Evolutionary conservation across 1,140 invertebrate species (phyloP), one percentile per base, ranked within the genome.

Genomic region (Mesaphorura yosii): DNA sequence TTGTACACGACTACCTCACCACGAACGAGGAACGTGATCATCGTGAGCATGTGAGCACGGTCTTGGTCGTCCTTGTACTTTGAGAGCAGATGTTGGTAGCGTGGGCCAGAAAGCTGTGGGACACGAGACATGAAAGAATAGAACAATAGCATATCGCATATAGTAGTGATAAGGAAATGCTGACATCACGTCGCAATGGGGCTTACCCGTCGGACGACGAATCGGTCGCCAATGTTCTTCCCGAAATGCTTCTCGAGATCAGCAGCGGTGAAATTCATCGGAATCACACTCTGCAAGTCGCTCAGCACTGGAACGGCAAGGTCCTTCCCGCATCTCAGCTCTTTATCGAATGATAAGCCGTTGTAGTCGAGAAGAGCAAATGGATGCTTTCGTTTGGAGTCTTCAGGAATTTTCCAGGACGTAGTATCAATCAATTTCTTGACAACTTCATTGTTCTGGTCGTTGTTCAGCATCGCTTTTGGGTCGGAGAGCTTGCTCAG

Each of bases 1-100:
- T 76, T 75, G 64, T 77, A 77, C 28, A 66, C 64, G 37, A 75
- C 65, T 3, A 73, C 65, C 10, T 73, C 73, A 1, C 75, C 75
- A 25, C 70, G 69, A 29, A 75, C 50, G 7, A 42, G 14, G n/a
- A 48, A 54, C 4, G 57, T 28, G 17, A 59, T 27, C 31, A 51
- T 31, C 5, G 48, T 23, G 5, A 59, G 15, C 4, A 52, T 37
- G 15, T 54, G 28, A 2, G 57, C 57, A 40, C 40, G 27, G 14
- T 41, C 22, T 4, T 20, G 22, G n/a, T n/a, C n/a, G n/a, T n/a
- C n/a, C n/a, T n/a, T n/a, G n/a, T n/a, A n/a, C n/a, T n/a, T n/a
- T n/a, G n/a, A n/a, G n/a, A n/a, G n/a, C n/a, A n/a, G n/a, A 23
- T 53, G 57, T 41, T 26, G 22, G 25, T 51, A 34, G 12, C 48